Evolutionary conservation across 2,888 invertebrate genomes (phyloP).

Genomic region (Bellardia bayeri): DNA sequence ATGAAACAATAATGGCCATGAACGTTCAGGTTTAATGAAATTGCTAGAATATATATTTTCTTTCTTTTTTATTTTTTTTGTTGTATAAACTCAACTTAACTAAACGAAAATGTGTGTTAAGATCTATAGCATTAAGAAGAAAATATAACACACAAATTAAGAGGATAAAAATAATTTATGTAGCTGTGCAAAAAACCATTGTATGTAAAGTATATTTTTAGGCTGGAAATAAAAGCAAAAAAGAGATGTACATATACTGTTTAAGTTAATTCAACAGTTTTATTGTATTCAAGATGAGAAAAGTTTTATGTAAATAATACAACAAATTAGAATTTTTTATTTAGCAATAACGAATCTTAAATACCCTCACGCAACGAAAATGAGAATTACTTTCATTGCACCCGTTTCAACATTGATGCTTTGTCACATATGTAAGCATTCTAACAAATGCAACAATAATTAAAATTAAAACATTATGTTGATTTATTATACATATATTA

Average conservation of each 20-base stretch:
- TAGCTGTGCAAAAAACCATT: neutral
- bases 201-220: slow-evolving; percentile 10
- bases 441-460: no score
- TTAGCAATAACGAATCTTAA: no score
- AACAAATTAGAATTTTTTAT: neutral
- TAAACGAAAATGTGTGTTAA: neutral
- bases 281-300: neutral
- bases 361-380: no score
- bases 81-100: no score
- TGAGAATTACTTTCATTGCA: no score
- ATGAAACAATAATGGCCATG: slow-evolving; percentile 28
- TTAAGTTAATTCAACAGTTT: neutral
- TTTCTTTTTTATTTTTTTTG: neutral
- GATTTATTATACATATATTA: no score
- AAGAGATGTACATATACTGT: slow-evolving; percentile 25
- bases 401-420: no score
- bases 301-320: neutral
- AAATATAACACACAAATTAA: slow-evolving; percentile 6
- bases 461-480: no score
- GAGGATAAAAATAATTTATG: neutral
- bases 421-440: no score
- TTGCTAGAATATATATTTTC: neutral
- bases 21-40: slow-evolving; percentile 26
- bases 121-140: neutral
- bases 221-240: neutral